phyloP scores from a whole-genome alignment of 2,888 invertebrate species.

The Trichacis sp. region DNA sequence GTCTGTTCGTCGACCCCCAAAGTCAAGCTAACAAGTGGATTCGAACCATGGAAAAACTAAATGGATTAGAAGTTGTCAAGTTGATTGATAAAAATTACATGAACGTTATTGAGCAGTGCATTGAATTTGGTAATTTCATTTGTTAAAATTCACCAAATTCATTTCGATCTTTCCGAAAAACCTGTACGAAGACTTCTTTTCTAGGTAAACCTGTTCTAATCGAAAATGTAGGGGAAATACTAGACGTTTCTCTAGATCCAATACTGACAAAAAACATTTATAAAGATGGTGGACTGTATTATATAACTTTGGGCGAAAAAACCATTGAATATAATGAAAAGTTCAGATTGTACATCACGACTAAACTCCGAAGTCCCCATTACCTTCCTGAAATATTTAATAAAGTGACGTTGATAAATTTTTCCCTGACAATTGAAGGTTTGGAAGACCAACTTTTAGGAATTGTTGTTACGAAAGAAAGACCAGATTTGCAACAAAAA shows the following conservation, averaged over 20 bases:
- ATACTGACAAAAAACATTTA: slow-evolving; percentile 81
- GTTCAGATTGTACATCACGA: slow-evolving; percentile 84
- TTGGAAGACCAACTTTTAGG: slow-evolving; percentile 87
- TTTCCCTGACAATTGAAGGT: slow-evolving; percentile 85
- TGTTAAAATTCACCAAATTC: not conserved
- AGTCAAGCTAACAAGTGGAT: slow-evolving; percentile 89
- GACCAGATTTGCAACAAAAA: slow-evolving; percentile 86
- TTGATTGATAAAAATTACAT: slow-evolving; percentile 82
- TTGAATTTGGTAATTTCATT: slow-evolving; percentile 79
- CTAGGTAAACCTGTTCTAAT: slow-evolving; percentile 79
- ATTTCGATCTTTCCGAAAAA: not conserved
- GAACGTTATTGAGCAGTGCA: slow-evolving; percentile 79
- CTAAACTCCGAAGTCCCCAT: slow-evolving; percentile 86
- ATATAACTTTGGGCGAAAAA: slow-evolving; percentile 83
- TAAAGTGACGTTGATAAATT: slow-evolving; percentile 86
- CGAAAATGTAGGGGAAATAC: slow-evolving; percentile 82
- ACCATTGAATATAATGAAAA: slow-evolving; percentile 81
- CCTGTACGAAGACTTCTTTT: too few relatives aligned
- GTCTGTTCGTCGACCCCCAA: slow-evolving; percentile 86
- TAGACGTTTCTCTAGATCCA: slow-evolving; percentile 84
- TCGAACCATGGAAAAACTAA: slow-evolving; percentile 83
- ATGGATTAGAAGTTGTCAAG: slow-evolving; percentile 79
- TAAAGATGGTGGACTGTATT: slow-evolving; percentile 79
- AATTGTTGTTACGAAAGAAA: slow-evolving; percentile 86
- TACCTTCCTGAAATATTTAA: slow-evolving; percentile 87